phyloP scores from a whole-genome alignment of 2,797 vertebrate genomes.

The Diplodus puntazzo region DNA sequence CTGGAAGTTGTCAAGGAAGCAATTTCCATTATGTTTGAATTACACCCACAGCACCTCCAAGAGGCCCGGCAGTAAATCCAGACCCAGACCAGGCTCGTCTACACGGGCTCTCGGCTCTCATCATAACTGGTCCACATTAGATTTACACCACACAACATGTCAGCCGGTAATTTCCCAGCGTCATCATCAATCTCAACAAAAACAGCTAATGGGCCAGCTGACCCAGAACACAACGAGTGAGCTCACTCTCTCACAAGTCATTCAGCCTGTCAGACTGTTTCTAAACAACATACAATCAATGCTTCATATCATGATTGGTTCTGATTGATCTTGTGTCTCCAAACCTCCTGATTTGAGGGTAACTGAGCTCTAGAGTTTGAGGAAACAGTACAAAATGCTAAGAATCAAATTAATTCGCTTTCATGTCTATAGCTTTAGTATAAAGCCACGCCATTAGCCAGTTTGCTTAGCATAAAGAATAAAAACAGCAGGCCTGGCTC shows the following conservation, averaged over 20 bases:
- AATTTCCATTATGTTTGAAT: constrained; percentile 64
- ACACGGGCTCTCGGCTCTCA: constrained; percentile 28
- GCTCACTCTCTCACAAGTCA: not conserved
- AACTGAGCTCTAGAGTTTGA: no score
- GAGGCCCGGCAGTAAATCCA: constrained; percentile 48
- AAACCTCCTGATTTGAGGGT: no score
- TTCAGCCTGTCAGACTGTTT: no score
- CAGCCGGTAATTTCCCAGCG: constrained; percentile 57
- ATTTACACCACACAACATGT: constrained; percentile 53
- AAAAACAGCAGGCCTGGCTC: no score
- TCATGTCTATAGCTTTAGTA: no score
- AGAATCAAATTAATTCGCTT: no score
- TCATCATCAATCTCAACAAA: constrained; percentile 54
- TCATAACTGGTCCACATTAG: constrained; percentile 18
- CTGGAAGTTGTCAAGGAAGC: constrained; percentile 47
- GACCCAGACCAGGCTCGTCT: constrained; percentile 6
- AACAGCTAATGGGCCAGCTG: constrained; percentile 50
- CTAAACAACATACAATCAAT: no score
- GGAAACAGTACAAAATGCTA: no score
- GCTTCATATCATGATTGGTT: no score
- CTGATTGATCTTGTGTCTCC: no score
- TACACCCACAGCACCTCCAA: constrained; percentile 45
- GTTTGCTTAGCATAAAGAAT: no score
- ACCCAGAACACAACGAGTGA: constrained; percentile 17
- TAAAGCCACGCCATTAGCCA: no score